Base-by-base conservation (phyloP, 30 jellyfish, hydroid and myxozoan genomes). In the Hydractinia echinata region DNA sequence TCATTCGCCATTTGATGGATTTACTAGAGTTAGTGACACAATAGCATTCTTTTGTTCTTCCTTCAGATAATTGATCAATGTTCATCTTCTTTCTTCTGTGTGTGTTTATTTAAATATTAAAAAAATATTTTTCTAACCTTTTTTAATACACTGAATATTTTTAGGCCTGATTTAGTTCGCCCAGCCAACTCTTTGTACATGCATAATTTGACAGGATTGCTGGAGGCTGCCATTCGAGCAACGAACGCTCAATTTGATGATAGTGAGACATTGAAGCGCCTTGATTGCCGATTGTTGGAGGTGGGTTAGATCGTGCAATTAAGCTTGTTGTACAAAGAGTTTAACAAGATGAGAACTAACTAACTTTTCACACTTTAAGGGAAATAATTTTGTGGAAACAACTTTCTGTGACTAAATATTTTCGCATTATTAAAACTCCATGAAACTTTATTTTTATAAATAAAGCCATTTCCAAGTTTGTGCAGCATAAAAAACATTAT, bases 171-270 rank as follows among this genome's bases (percentile, higher is more conserved):
- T 80, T 85, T 95, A 53, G 96, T 94, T 5, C 83, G 88, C 51
- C 97, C 99, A 7, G 99, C 99, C 4, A 76, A 83, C 66, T 67
- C 96, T 5, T 81, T 89, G 14, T 89, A 89, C 95, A 89, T 88
- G 99, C 95, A 95, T 79, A 89, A 95, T 56, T 56, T 95, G 62
- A 95, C 97, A 4, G 96, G 99, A 6, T 86, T 95, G 11, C 90
- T 95, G 13, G 99, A 95, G 76, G 84, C 99, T 3, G 99, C 99
- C 4, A 83, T 95, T 7, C 81, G 97, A 19, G 97, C 97, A 4
- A 84, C 99, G 61, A 95, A 95, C 76, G 99, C 98, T 8, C 99
- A 95, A 76, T 95, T 85, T 84, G 99, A 95, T 76, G 96, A 89
- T 62, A 88, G 95, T 13, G 99, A 95, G 21, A 89, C 87, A 55